Evolutionary conservation across 1,140 invertebrate species (phyloP), one percentile per base, ranked within the genome.

Genomic region (Fopius arisanus): DNA sequence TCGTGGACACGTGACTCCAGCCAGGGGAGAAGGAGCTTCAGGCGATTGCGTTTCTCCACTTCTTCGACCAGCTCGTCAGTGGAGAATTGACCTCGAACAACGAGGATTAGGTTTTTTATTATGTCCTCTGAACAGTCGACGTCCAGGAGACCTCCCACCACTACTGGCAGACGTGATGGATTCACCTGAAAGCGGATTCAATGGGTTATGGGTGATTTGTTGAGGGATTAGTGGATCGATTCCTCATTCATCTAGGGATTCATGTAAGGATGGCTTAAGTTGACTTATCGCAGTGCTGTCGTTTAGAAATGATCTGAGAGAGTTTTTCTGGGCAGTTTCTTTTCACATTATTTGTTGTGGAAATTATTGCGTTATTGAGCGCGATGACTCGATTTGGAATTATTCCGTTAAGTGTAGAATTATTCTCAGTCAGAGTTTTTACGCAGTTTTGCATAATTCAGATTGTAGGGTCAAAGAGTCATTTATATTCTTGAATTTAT

Each of bases 51-150:
- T 82, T 99, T 99, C 82, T 99, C 97, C 0, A 98, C 97, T 88
- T 99, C 98, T 82, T 98, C 98, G 0, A 99, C 98, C 0, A 99
- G 90, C 84, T 99, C 98, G 83, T 99, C 98, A 1, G 98, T 99
- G 0, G 96, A 98, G 89, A 99, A 99, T 87, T 99, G 97, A 62
- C 97, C 96, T 67, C 96, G 93, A 0, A 99, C 98, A 0, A 98
- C 97, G 69, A 98, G 90, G 80, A 99, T 99, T 41, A 99, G 89
- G 85, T 99, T 98, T 88, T 99, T 99, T 78, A 99, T 99, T 33
- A 99, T 97, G 85, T 99, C 98, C 86, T 99, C 98, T 0, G 96
- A 94, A 86, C 98, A 99, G 85, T 99, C 98, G 10, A 99, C 98
- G 87, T 99, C 98, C 1, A 99, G 86, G 0, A 99, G 88, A 65